Evolutionary conservation across 2,888 invertebrate species (phyloP).

Genomic region (Venusia cambrica): DNA sequence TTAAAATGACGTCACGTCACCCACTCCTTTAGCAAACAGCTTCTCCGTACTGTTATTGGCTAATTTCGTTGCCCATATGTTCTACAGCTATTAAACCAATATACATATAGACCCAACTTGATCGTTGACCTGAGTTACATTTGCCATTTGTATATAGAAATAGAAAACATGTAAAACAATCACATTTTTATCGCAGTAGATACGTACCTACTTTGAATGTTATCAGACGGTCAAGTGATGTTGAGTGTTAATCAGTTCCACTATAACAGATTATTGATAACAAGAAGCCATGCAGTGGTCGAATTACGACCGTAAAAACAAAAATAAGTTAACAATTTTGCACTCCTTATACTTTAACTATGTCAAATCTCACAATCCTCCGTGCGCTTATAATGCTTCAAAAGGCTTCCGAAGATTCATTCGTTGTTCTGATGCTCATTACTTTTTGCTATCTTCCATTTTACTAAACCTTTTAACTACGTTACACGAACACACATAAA

Average conservation of each 20-base stretch:
- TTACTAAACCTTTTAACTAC: too few relatives aligned
- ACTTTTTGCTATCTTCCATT: too few relatives aligned
- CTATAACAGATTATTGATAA: constrained; percentile 39
- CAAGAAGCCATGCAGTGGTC: too few relatives aligned
- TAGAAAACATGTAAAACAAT: constrained; percentile 24
- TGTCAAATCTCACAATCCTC: too few relatives aligned
- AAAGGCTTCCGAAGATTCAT: too few relatives aligned
- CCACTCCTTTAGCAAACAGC: constrained; percentile 26
- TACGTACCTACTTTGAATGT: too few relatives aligned
- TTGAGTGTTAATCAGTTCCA: constrained; percentile 37
- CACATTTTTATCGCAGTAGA: constrained; percentile 45
- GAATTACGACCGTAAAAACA: too few relatives aligned
- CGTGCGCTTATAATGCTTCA: too few relatives aligned
- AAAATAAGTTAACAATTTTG: too few relatives aligned
- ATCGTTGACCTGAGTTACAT: constrained; percentile 1
- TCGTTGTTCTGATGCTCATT: too few relatives aligned
- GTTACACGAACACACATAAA: too few relatives aligned
- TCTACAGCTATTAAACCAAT: constrained; percentile 27
- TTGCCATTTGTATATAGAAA: not conserved
- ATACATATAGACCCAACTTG: constrained; percentile 4
- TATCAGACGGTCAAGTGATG: constrained; percentile 41
- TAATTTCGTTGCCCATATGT: constrained; percentile 32
- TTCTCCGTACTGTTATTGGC: constrained; percentile 24
- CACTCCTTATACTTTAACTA: too few relatives aligned
- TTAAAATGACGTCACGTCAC: constrained; percentile 50